Percentiles rank a stretch among this genome's conserved stretches.
These are phyloP conservation scores for Notechis scutatus DNA, from an alignment of 2,113 vertebrate genomes.

Conservation along the genomic window DNA sequence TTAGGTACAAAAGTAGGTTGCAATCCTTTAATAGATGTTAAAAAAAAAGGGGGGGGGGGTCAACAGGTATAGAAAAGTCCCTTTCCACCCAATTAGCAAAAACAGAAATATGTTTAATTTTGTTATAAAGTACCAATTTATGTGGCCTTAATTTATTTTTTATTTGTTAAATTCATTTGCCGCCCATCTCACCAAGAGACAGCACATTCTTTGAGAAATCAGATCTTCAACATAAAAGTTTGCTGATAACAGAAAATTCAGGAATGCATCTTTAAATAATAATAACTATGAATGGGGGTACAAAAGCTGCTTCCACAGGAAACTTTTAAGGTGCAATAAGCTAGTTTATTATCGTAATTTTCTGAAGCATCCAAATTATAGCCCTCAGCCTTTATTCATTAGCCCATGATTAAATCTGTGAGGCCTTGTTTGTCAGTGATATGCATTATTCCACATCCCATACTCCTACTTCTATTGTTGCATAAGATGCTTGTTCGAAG, in stretches of 20 bases:
- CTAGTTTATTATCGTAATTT: neutral
- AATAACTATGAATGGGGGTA: neutral
- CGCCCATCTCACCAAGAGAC: too few relatives aligned
- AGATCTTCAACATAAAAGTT: neutral
- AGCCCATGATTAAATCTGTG: neutral
- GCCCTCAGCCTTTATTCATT: neutral
- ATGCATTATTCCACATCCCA: neutral
- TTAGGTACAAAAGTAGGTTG: neutral
- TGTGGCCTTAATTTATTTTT: neutral
- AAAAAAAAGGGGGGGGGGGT: neutral
- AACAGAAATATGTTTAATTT: neutral
- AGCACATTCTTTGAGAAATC: neutral
- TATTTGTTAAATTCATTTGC: neutral
- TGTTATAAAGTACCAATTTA: neutral
- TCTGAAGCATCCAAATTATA: neutral
- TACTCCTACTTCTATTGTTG: neutral
- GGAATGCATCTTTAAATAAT: neutral
- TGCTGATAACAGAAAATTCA: neutral
- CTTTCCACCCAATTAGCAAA: neutral
- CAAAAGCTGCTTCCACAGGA: neutral
- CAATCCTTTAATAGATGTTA: neutral
- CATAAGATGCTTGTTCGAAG: neutral
- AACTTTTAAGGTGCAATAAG: neutral
- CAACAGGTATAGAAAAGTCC: neutral
- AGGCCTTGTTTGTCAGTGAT: neutral